Evolutionary conservation across 2,797 vertebrate species (phyloP).

Genomic region (Etheostoma perlongum): DNA sequence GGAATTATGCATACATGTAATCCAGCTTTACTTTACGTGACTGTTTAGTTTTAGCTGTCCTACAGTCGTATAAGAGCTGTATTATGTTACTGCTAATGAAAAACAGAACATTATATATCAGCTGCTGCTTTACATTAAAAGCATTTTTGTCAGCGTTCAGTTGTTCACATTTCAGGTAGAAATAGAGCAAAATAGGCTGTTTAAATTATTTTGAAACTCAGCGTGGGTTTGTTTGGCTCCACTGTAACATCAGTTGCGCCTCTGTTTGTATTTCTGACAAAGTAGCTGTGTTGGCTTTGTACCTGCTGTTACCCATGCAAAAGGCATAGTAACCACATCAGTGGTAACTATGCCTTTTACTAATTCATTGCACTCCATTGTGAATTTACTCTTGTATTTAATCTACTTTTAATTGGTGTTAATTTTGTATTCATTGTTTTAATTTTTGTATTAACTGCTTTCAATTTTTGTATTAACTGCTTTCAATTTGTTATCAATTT

Average conservation of each 20-base stretch:
- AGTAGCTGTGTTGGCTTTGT: not conserved
- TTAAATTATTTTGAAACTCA: not conserved
- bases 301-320: not conserved
- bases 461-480: too few species aligned
- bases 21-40: not conserved
- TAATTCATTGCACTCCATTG: too few species aligned
- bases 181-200: not conserved
- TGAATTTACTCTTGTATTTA: too few species aligned
- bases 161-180: not conserved
- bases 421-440: too few species aligned
- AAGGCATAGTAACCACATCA: too few species aligned
- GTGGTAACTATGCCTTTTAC: too few species aligned
- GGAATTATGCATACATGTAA: not conserved
- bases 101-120: constrained; percentile 2
- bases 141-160: not conserved
- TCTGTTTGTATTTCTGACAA: not conserved
- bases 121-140: not conserved
- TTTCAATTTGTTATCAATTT: too few species aligned
- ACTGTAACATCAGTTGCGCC: not conserved
- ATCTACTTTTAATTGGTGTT: too few species aligned
- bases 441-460: too few species aligned
- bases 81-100: not conserved
- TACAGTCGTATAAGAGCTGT: not conserved
- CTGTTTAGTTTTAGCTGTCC: not conserved
- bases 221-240: constrained; percentile 2